These are phyloP conservation scores for Celastrina argiolus DNA, from an alignment of 2,888 invertebrate genomes.

Conservation along the genomic window DNA sequence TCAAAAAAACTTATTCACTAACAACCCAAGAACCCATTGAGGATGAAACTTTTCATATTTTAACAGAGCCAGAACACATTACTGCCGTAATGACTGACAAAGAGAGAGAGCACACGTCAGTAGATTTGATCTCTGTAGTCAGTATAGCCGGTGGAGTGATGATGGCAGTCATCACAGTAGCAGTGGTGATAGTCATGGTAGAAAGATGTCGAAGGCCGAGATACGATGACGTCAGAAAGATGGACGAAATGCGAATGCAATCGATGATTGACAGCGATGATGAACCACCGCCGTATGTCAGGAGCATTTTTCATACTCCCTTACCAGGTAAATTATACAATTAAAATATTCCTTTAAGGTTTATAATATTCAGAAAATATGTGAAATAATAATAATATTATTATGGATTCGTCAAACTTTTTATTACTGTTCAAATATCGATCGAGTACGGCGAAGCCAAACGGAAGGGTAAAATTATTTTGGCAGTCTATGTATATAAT, in stretches of 20 bases:
- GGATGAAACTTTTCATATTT: conserved; percentile 74
- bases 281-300: conserved; percentile 70
- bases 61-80: conserved; percentile 76
- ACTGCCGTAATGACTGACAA: conserved; percentile 72
- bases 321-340: conserved; percentile 77
- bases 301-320: conserved; percentile 77
- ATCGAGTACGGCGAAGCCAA: too few relatives aligned
- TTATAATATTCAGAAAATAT: too few relatives aligned
- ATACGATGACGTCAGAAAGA: conserved; percentile 63
- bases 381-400: too few relatives aligned
- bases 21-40: conserved; percentile 53
- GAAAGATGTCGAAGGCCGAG: conserved; percentile 63
- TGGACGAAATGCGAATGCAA: conserved; percentile 69
- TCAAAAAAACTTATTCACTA: conserved; percentile 44
- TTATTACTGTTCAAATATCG: too few relatives aligned
- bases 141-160: conserved; percentile 73
- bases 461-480: too few relatives aligned
- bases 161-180: conserved; percentile 72
- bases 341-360: too few relatives aligned
- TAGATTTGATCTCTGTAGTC: conserved; percentile 69
- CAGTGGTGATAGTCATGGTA: conserved; percentile 69
- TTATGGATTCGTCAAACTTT: too few relatives aligned
- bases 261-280: conserved; percentile 66
- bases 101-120: conserved; percentile 56
- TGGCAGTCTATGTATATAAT: too few relatives aligned